Conservation (phyloP, 2,797 vertebrate species). For the Ciconia nigra region DNA sequence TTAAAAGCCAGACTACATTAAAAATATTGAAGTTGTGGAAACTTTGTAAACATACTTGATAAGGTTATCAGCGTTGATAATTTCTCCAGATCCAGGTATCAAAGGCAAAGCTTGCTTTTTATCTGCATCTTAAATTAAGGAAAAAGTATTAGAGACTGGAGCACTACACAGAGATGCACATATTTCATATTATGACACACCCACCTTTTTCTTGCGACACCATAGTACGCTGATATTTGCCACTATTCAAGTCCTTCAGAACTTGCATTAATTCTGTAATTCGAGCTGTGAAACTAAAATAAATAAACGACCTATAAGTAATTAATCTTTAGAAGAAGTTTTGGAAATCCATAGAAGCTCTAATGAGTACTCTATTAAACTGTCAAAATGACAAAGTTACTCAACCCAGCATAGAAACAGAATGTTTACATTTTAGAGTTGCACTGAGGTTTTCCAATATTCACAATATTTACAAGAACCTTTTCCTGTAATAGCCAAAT, state of each 20-base stretch:
- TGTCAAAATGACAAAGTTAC: neutral
- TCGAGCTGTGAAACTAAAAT: constrained; percentile 88
- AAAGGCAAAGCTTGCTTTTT: constrained; percentile 71
- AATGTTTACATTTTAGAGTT: neutral
- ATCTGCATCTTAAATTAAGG: constrained; percentile 71
- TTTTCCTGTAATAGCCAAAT: neutral
- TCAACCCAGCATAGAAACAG: neutral
- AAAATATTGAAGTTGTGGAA: neutral
- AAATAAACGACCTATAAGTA: neutral
- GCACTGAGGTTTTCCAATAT: neutral
- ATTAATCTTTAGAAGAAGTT: neutral
- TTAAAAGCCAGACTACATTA: neutral
- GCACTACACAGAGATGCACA: neutral
- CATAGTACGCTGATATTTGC: constrained; percentile 97
- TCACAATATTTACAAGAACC: neutral
- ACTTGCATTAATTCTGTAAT: constrained; percentile 97
- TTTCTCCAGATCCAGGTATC: constrained; percentile 87
- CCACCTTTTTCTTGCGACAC: constrained; percentile 87
- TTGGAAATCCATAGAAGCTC: neutral
- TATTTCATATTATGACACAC: neutral
- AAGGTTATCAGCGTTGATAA: constrained; percentile 88
- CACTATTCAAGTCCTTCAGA: constrained; percentile 91
- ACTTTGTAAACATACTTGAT: constrained; percentile 84
- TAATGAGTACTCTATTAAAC: neutral
- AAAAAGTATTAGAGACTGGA: constrained; percentile 16